Conservation (phyloP, 2,113 vertebrate genomes). For the Sorex araneus region DNA sequence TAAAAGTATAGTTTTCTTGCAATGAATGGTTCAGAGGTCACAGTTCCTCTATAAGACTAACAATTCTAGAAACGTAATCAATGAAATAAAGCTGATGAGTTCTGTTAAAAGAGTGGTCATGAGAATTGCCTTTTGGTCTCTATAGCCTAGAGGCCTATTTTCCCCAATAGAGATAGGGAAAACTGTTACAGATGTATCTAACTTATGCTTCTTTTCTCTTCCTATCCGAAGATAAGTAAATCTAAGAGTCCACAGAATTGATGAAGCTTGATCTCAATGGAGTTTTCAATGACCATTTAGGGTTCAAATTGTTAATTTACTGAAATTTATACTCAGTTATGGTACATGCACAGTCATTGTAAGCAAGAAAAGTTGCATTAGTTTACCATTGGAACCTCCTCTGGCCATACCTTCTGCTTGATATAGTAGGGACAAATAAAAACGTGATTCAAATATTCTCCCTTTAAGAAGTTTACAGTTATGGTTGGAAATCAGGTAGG, state of each 20-base stretch:
- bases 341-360: background rate
- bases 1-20: constrained; percentile 79
- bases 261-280: background rate
- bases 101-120: constrained; percentile 73
- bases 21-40: constrained; percentile 80
- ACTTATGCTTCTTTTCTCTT: background rate
- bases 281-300: background rate
- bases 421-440: background rate
- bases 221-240: constrained; percentile 7
- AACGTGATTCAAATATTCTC: background rate
- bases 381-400: constrained; percentile 2
- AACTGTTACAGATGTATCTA: constrained; percentile 42
- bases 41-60: constrained; percentile 67
- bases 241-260: background rate
- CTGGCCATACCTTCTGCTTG: constrained; percentile 21
- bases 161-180: constrained; percentile 1
- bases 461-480: constrained; percentile 15
- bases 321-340: background rate
- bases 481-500: too few species aligned
- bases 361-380: background rate
- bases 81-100: constrained; percentile 75
- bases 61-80: constrained; percentile 72
- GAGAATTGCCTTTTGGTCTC: constrained; percentile 79
- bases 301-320: constrained; percentile 27
- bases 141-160: constrained; percentile 74